Conservation (phyloP, 1,140 invertebrate genomes). For the Gryllus bimaculatus region DNA sequence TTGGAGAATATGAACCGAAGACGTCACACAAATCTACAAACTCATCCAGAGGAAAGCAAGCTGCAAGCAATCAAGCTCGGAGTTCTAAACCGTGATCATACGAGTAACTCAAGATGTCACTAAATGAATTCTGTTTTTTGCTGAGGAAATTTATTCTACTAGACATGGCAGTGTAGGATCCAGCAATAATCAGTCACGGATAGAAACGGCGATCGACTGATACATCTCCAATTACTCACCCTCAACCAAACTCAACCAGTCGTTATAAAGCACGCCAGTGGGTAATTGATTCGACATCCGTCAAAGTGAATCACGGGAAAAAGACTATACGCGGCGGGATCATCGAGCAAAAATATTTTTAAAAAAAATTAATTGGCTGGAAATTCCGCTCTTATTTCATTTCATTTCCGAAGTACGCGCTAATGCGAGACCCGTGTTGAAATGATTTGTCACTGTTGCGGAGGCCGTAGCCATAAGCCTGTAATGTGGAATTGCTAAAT, state of each 20-base stretch:
- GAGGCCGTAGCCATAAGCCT: not conserved
- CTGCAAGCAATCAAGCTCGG: too few species aligned
- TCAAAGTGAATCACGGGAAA: not conserved
- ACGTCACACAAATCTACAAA: too few species aligned
- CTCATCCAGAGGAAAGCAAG: too few species aligned
- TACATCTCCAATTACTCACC: not conserved
- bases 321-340: not conserved
- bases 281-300: constrained; percentile 3
- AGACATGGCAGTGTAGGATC: not conserved
- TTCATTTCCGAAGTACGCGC: not conserved
- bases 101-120: too few species aligned
- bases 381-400: not conserved
- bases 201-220: not conserved
- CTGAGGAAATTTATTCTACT: too few species aligned
- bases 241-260: not conserved
- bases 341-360: not conserved
- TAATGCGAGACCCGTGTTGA: not conserved
- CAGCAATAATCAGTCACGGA: not conserved
- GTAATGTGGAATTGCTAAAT: not conserved
- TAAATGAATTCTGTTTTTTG: too few species aligned
- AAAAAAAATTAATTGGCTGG: not conserved
- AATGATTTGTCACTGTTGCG: not conserved
- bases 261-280: not conserved
- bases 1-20: too few species aligned
- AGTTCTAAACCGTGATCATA: too few species aligned